Evolutionary conservation across 1,140 invertebrate genomes (phyloP).

Genomic region (Cotesia typhae): DNA sequence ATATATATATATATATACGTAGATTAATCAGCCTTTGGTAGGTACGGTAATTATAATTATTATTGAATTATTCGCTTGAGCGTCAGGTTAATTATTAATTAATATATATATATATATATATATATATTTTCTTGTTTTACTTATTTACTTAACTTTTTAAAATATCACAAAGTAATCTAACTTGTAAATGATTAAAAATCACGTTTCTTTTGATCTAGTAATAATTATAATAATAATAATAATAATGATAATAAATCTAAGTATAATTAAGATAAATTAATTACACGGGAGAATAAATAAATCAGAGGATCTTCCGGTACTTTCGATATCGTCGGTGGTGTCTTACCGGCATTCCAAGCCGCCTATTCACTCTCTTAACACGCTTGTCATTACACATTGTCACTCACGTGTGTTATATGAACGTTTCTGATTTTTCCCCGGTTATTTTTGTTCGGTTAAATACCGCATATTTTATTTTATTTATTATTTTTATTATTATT

Average conservation of each 20-base stretch:
- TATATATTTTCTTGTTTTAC: not conserved
- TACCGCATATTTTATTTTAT: not conserved
- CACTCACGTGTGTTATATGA: not conserved
- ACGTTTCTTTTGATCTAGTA: not conserved
- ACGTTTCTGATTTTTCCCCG: not conserved
- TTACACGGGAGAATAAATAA: not conserved
- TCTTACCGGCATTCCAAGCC: constrained; percentile 26
- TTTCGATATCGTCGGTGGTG: constrained; percentile 28
- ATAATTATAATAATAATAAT: not conserved
- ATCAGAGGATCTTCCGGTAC: constrained; percentile 34
- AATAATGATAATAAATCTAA: not conserved
- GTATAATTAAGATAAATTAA: too few relatives aligned
- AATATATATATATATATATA: not conserved
- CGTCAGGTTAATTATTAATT: not conserved
- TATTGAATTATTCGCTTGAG: not conserved
- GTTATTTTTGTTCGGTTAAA: not conserved
- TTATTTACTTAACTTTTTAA: not conserved
- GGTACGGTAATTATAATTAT: constrained; percentile 16
- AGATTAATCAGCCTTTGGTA: constrained; percentile 30
- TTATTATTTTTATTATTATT: too few relatives aligned
- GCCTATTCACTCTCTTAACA: constrained; percentile 22
- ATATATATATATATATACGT: constrained; percentile 13
- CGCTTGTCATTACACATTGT: constrained; percentile 24
- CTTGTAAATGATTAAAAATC: too few relatives aligned
- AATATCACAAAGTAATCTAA: constrained; percentile 7